Evolutionary conservation across 92 coral and sea anemone species (phyloP).

Genomic region (Paragorgia papillata): DNA sequence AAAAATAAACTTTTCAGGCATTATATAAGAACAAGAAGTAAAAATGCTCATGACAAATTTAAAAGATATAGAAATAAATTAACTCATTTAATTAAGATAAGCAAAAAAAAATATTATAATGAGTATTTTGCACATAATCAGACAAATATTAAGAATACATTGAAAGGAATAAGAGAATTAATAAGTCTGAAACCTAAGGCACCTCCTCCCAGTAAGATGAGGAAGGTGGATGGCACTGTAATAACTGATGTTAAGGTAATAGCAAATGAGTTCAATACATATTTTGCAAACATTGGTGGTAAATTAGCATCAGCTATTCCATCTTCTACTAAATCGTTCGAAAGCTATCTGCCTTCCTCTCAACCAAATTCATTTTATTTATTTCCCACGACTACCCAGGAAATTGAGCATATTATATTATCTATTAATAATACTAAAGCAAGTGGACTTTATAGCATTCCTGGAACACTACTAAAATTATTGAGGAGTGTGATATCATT

Average conservation of each 20-base stretch:
- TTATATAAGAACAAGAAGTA: no score
- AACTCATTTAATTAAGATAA: constrained; percentile 43
- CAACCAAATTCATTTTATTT: no score
- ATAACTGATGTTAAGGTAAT: constrained; percentile 35
- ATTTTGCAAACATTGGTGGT: no score
- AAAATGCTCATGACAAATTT: no score
- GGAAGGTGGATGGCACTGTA: constrained; percentile 27
- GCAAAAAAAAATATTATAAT: constrained; percentile 49
- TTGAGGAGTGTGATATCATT: constrained; percentile 22
- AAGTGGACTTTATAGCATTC: constrained; percentile 53
- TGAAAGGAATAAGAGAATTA: constrained; percentile 57
- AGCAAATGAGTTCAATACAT: constrained; percentile 38
- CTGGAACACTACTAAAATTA: constrained; percentile 31
- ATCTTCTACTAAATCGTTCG: not conserved
- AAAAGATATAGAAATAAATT: constrained; percentile 44
- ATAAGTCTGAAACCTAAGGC: constrained; percentile 18
- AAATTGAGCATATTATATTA: constrained; percentile 25
- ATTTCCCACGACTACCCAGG: constrained; percentile 41
- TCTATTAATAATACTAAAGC: constrained; percentile 33
- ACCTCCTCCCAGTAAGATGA: constrained; percentile 8
- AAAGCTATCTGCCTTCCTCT: constrained; percentile 26
- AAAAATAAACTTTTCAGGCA: no score
- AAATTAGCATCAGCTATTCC: constrained; percentile 21
- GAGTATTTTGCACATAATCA: constrained; percentile 38
- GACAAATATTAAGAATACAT: constrained; percentile 45